phyloP scores from a whole-genome alignment of 2,888 invertebrate species.

The Campaea margaritaria region DNA sequence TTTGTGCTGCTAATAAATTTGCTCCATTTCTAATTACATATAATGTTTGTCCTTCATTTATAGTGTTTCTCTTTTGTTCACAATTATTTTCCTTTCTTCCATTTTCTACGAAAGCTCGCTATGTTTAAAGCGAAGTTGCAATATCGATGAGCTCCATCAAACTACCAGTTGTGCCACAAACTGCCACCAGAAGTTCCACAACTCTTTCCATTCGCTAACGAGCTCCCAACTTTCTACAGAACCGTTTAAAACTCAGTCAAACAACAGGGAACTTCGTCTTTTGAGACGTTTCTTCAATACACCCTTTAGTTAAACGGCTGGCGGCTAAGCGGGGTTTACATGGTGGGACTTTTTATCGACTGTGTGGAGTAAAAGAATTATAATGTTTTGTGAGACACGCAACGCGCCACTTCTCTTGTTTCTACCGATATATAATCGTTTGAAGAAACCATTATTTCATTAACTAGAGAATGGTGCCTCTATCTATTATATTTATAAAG shows the following conservation, averaged over 20 bases:
- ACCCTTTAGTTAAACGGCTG: slow-evolving; percentile 24
- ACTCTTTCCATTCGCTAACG: slow-evolving; percentile 35
- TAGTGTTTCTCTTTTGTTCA: too few relatives aligned
- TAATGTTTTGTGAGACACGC: neutral
- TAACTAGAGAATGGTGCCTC: too few relatives aligned
- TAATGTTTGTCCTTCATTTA: too few relatives aligned
- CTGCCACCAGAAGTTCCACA: slow-evolving; percentile 13
- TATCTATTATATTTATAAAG: too few relatives aligned
- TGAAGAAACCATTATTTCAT: too few relatives aligned
- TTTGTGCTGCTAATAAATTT: too few relatives aligned
- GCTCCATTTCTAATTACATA: too few relatives aligned
- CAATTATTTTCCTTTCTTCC: too few relatives aligned
- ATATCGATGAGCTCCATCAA: slow-evolving; percentile 25
- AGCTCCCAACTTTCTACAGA: slow-evolving; percentile 30
- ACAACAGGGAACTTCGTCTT: slow-evolving; percentile 35
- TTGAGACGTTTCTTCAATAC: slow-evolving; percentile 27
- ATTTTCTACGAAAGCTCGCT: neutral
- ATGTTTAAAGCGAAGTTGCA: slow-evolving; percentile 5
- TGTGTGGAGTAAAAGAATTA: too few relatives aligned
- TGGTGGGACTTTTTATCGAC: neutral
- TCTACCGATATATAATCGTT: too few relatives aligned
- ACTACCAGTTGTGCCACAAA: slow-evolving; percentile 2
- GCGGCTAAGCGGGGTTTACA: neutral
- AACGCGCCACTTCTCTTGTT: neutral
- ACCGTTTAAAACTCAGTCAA: slow-evolving; percentile 44